These are phyloP conservation scores for Pseudolaguvia tuberculata DNA, from an alignment of 2,113 vertebrate species.

Conservation along the genomic window DNA sequence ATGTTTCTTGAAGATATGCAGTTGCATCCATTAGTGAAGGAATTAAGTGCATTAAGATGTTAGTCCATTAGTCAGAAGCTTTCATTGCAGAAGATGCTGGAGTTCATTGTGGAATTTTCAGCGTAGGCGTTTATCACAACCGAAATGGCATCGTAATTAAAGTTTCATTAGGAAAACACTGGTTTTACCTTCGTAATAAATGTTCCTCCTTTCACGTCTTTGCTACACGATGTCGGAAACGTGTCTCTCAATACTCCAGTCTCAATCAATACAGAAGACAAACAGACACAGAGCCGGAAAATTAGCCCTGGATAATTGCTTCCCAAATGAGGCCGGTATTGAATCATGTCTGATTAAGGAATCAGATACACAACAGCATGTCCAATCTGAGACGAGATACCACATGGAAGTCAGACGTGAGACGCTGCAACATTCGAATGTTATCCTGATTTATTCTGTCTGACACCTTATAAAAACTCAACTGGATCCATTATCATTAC, in stretches of 20 bases:
- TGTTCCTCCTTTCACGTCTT: not conserved
- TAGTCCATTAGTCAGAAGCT: slow-evolving; percentile 24
- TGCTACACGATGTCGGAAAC: not conserved
- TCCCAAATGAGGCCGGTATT: slow-evolving; percentile 38
- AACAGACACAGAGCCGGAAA: slow-evolving; percentile 31
- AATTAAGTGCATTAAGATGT: slow-evolving; percentile 26
- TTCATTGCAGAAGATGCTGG: slow-evolving; percentile 15
- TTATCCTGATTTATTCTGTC: not conserved
- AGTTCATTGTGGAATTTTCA: slow-evolving; percentile 38
- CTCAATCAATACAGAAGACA: slow-evolving; percentile 29
- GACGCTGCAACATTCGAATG: not conserved
- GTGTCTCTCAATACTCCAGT: slow-evolving; percentile 1
- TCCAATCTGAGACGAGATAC: not conserved
- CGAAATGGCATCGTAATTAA: slow-evolving; percentile 38
- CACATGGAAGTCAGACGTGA: not conserved
- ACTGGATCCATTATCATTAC: not conserved
- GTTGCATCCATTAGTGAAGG: slow-evolving; percentile 40
- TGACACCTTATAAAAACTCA: not conserved
- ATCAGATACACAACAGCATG: slow-evolving; percentile 34
- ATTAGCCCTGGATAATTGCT: slow-evolving; percentile 41
- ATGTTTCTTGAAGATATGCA: slow-evolving; percentile 5
- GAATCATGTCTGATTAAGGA: slow-evolving; percentile 49
- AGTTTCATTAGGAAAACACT: slow-evolving; percentile 33
- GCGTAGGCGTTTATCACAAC: slow-evolving; percentile 29
- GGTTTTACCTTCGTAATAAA: not conserved